Base-by-base conservation (phyloP, 1,140 invertebrate species). In the Colletes latitarsis region DNA sequence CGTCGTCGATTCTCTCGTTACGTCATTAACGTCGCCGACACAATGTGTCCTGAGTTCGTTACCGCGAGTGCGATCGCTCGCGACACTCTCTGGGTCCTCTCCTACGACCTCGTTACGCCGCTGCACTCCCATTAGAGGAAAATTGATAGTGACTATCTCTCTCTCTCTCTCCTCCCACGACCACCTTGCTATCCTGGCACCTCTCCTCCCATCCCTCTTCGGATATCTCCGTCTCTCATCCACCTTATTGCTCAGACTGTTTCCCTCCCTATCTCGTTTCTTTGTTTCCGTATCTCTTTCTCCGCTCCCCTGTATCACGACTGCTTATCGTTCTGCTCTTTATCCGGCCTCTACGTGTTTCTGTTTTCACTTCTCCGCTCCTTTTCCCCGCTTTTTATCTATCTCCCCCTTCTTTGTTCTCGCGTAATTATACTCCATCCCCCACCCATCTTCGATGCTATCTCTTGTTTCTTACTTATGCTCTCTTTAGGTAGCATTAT, bases 21-120 rank as follows among this genome's bases (percentile, higher is more conserved):
- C 85, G 85, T 91, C 89, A 89, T 91, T 89, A 89, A 88, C 83
- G 85, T 88, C 85, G 82, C 83, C 86, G 87, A 89, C 87, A 89
- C 85, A 89, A 88, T 88, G 86, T 89, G 88, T 88, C 84, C 85
- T 87, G 89, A 91, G 89, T 91, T 90, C 86, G 86, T 92, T 92
- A 91, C 83, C 81, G 76, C 82, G 85, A 88, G 86, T 82, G 88
- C 85, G 85, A 90, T 92, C 88, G 78, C 83, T 87, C 86, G 82
- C 82, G 87, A 89, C 89, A 89, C 85, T 85, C 70, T 87, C 68
- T 86, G 82, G 82, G 66, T 81, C 84, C 86, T 89, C 80, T 78
- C 77, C 72, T 81, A 83, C 63, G 85, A 90, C 86, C 87, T 91
- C 84, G 89, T 91, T 91, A 92, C 83, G 83, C 67, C 84, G 86